Conservation (phyloP, 2,888 invertebrate species). For the Argyresthia albistria region DNA sequence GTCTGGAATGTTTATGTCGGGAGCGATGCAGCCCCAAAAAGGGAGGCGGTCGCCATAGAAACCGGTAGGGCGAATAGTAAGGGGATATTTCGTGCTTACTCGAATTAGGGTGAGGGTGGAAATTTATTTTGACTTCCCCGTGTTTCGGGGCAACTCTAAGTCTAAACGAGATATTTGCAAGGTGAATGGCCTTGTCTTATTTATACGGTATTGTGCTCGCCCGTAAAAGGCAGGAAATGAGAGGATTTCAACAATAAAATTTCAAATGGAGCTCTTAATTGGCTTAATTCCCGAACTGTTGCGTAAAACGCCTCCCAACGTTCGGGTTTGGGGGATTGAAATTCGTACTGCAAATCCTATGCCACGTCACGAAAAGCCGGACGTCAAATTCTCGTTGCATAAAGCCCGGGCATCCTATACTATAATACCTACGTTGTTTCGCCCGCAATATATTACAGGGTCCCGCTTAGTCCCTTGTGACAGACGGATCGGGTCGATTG, state of each 20-base stretch:
- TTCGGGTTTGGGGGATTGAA: neutral
- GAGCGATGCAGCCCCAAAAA: conserved; percentile 29
- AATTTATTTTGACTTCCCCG: conserved; percentile 56
- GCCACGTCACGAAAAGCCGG: conserved; percentile 27
- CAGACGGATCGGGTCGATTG: conserved; percentile 30
- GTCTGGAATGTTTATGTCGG: conserved; percentile 32
- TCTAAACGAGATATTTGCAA: conserved; percentile 57
- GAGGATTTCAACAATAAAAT: conserved; percentile 2
- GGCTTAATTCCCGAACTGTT: neutral
- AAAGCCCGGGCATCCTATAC: conserved; percentile 5
- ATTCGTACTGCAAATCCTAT: neutral
- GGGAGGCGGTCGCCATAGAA: conserved; percentile 40
- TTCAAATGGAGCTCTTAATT: conserved; percentile 1
- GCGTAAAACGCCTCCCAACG: neutral
- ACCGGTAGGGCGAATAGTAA: conserved; percentile 42
- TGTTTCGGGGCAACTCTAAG: conserved; percentile 29
- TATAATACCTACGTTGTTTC: conserved; percentile 29
- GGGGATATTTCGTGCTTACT: conserved; percentile 42
- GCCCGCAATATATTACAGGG: conserved; percentile 36
- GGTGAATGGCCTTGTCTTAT: conserved; percentile 56
- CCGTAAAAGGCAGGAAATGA: neutral
- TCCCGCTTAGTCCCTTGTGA: conserved; percentile 25
- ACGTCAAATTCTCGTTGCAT: conserved; percentile 18
- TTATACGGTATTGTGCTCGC: neutral
- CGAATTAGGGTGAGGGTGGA: conserved; percentile 60